Evolutionary conservation across 2,888 invertebrate genomes (phyloP).

Genomic region (Odontocerum albicorne): DNA sequence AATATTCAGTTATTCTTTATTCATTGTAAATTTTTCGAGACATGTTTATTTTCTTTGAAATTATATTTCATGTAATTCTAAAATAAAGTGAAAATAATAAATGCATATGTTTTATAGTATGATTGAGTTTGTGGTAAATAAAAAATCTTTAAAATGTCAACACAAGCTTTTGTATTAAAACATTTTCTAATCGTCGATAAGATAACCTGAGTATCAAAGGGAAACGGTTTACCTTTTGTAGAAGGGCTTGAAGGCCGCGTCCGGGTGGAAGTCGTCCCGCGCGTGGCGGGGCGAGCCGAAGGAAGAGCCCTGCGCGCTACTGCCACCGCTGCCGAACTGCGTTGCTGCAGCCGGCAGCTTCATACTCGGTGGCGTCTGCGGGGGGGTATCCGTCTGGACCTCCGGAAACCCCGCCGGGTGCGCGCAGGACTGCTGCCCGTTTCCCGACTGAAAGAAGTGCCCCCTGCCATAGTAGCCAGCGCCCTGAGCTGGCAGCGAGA

Average conservation of each 20-base stretch:
- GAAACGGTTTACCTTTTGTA: slow-evolving; percentile 76
- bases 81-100: too few relatives aligned
- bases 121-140: too few relatives aligned
- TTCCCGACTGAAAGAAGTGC: slow-evolving; percentile 50
- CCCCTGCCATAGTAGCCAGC: slow-evolving; percentile 65
- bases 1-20: too few relatives aligned
- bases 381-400: slow-evolving; percentile 87
- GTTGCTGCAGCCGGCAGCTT: slow-evolving; percentile 59
- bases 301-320: slow-evolving; percentile 51
- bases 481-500: slow-evolving; percentile 57
- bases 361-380: slow-evolving; percentile 93
- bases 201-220: background rate
- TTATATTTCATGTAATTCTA: too few relatives aligned
- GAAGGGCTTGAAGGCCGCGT: slow-evolving; percentile 84
- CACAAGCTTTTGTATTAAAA: too few relatives aligned
- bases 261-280: slow-evolving; percentile 29
- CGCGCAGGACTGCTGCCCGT: slow-evolving; percentile 49
- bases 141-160: too few relatives aligned
- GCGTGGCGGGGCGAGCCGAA: slow-evolving; percentile 57
- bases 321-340: slow-evolving; percentile 57
- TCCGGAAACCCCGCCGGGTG: slow-evolving; percentile 78
- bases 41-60: too few relatives aligned
- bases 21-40: too few relatives aligned
- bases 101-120: too few relatives aligned
- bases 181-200: too few relatives aligned